Percentiles rank a stretch among this genome's conserved stretches.
phyloP scores from a whole-genome alignment of 2,888 invertebrate genomes.

The Acanthosepion esculentum region DNA sequence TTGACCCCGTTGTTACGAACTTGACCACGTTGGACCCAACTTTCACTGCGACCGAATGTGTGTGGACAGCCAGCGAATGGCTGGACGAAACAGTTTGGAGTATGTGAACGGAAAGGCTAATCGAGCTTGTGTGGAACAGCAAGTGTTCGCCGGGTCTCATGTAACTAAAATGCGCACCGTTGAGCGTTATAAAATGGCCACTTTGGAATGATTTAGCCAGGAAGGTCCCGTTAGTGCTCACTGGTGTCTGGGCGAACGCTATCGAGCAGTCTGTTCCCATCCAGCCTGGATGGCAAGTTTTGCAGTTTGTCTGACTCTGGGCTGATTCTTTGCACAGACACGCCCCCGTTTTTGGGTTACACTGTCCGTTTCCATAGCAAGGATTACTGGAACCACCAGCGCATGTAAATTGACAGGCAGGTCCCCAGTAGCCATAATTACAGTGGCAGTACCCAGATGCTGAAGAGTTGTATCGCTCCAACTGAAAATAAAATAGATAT shows the following conservation, averaged over 20 bases:
- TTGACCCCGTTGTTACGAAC: constrained; percentile 52
- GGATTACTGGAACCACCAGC: constrained; percentile 59
- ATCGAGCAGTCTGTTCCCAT: constrained; percentile 60
- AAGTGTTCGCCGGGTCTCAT: constrained; percentile 59
- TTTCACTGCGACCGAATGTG: constrained; percentile 53
- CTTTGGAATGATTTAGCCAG: constrained; percentile 50
- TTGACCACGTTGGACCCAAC: constrained; percentile 52
- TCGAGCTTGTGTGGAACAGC: constrained; percentile 44
- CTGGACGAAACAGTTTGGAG: constrained; percentile 52
- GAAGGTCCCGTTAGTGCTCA: background rate
- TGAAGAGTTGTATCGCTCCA: background rate
- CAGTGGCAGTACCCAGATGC: constrained; percentile 57
- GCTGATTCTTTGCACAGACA: constrained; percentile 59
- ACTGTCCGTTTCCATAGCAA: constrained; percentile 61
- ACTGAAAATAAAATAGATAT: background rate
- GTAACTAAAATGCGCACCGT: constrained; percentile 59
- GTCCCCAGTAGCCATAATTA: constrained; percentile 59
- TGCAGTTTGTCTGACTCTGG: constrained; percentile 54
- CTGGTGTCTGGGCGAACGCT: constrained; percentile 48
- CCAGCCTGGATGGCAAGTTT: constrained; percentile 56
- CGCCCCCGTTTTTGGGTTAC: constrained; percentile 56
- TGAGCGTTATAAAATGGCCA: constrained; percentile 59
- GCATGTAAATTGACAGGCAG: constrained; percentile 56
- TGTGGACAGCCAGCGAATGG: constrained; percentile 52
- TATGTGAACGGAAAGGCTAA: background rate